These are phyloP conservation scores for Labrus mixtus DNA, from an alignment of 2,113 vertebrate genomes.

Conservation along the genomic window DNA sequence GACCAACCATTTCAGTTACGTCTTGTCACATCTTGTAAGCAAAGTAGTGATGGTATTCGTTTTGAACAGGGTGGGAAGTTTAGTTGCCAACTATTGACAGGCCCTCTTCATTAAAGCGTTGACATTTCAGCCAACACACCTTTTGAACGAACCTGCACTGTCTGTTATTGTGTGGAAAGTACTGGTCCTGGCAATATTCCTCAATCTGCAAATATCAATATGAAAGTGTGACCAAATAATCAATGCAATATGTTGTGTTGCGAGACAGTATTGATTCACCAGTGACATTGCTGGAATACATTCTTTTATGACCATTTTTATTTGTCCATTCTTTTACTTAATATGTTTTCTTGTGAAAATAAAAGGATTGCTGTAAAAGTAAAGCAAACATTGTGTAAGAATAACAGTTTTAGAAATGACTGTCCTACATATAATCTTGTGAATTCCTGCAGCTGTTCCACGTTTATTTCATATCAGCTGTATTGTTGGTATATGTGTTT, in stretches of 20 bases:
- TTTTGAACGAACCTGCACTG: slow-evolving; percentile 34
- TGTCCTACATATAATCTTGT: not conserved
- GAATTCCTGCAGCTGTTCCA: not conserved
- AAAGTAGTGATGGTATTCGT: slow-evolving; percentile 3
- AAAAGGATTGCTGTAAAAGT: not conserved
- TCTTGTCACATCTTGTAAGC: not conserved
- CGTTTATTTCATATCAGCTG: not conserved
- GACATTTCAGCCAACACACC: slow-evolving; percentile 48
- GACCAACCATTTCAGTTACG: not conserved
- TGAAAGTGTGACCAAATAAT: slow-evolving; percentile 43
- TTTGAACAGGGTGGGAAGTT: not conserved
- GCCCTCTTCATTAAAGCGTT: slow-evolving; percentile 31
- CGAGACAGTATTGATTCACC: slow-evolving; percentile 27
- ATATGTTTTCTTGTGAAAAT: not conserved
- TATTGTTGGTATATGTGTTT: too few species aligned
- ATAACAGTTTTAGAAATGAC: not conserved
- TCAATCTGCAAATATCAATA: slow-evolving; percentile 47
- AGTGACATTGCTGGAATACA: not conserved
- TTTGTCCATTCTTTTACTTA: not conserved
- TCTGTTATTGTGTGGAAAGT: slow-evolving; percentile 37
- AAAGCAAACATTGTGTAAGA: not conserved
- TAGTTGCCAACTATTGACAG: not conserved
- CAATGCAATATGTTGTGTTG: slow-evolving; percentile 17
- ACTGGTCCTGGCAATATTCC: not conserved
- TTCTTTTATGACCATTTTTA: slow-evolving; percentile 26